Conservation (phyloP, 1,140 invertebrate genomes). For the Propsilocerus akamusi region DNA sequence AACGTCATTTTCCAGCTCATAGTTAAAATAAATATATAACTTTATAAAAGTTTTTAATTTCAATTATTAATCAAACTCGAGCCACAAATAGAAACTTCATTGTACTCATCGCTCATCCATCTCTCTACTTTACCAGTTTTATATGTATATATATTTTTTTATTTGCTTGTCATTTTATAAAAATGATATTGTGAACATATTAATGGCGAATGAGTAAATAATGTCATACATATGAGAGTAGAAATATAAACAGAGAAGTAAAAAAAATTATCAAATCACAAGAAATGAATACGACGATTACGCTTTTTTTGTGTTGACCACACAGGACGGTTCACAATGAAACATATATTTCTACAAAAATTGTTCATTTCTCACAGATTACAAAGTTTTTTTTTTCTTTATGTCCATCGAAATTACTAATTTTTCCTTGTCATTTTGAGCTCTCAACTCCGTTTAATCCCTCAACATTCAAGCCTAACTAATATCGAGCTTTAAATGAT, state of each 20-base stretch:
- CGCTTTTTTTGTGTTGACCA: background rate
- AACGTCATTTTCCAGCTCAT: too few relatives aligned
- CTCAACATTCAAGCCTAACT: too few relatives aligned
- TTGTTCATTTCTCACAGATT: too few relatives aligned
- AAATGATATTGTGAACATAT: background rate
- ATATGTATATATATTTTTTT: too few relatives aligned
- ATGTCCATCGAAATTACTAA: too few relatives aligned
- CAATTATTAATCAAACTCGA: slow-evolving; percentile 1
- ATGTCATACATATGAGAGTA: background rate
- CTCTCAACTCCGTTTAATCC: too few relatives aligned
- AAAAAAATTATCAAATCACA: background rate
- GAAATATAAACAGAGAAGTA: background rate
- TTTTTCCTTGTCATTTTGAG: too few relatives aligned
- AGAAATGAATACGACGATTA: slow-evolving; percentile 2
- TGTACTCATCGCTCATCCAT: background rate
- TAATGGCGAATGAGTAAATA: slow-evolving; percentile 3
- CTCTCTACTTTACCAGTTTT: too few relatives aligned
- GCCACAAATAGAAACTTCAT: slow-evolving; percentile 2
- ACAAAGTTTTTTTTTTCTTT: too few relatives aligned
- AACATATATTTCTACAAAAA: too few relatives aligned
- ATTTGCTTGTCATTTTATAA: background rate
- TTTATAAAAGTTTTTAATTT: slow-evolving; percentile 2
- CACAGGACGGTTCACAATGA: background rate
- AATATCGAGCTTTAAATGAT: too few relatives aligned
- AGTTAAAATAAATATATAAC: too few relatives aligned